Evolutionary conservation across 2,888 invertebrate species (phyloP).

Genomic region (Pandemis corylana): DNA sequence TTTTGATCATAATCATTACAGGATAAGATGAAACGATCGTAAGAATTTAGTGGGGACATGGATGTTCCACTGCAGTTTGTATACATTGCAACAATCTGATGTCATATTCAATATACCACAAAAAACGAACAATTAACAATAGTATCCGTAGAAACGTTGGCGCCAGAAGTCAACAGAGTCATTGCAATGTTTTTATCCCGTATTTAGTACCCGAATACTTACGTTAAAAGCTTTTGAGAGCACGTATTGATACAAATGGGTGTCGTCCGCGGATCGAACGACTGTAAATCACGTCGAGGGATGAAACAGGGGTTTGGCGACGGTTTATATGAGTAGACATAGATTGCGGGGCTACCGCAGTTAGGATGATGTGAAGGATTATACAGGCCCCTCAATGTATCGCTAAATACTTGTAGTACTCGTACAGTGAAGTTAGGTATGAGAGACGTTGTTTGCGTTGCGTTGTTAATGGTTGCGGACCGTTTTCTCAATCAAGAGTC

Average conservation of each 20-base stretch:
- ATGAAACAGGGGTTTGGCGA: not conserved
- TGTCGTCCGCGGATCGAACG: slow-evolving; percentile 66
- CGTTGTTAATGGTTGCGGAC: slow-evolving; percentile 38
- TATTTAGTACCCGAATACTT: slow-evolving; percentile 63
- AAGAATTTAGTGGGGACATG: no score
- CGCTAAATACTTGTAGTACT: not conserved
- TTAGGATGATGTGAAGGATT: not conserved
- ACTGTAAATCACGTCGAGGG: slow-evolving; percentile 71
- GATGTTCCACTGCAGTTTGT: not conserved
- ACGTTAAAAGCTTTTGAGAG: slow-evolving; percentile 74
- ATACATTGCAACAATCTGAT: not conserved
- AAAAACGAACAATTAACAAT: slow-evolving; percentile 3
- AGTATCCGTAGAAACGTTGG: slow-evolving; percentile 3
- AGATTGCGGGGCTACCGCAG: not conserved
- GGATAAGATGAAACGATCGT: no score
- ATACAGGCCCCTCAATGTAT: not conserved
- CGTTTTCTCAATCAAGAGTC: slow-evolving; percentile 38
- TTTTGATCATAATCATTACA: no score
- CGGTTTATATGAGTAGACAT: not conserved
- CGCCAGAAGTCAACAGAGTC: slow-evolving; percentile 31
- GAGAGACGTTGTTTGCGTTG: slow-evolving; percentile 30
- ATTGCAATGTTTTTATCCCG: slow-evolving; percentile 52
- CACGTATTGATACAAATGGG: slow-evolving; percentile 79
- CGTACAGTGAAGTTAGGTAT: not conserved
- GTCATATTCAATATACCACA: not conserved